Evolutionary conservation across 2,888 invertebrate genomes (phyloP).

Genomic region (Limenitis arthemis): DNA sequence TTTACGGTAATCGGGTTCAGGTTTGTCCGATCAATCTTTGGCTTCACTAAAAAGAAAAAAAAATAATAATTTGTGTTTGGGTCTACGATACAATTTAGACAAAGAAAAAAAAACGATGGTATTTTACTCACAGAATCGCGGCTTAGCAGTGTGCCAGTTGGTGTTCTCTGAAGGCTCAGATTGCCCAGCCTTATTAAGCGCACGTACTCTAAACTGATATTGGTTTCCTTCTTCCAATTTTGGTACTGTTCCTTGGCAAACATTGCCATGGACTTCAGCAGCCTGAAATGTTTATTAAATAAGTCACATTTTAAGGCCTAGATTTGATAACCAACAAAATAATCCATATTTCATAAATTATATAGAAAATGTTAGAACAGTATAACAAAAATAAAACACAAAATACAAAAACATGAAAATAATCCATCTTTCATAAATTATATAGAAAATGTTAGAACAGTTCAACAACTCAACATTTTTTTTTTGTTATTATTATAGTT

Average conservation of each 20-base stretch:
- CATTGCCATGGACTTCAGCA: constrained; percentile 86
- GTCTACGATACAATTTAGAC: neutral
- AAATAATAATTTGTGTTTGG: neutral
- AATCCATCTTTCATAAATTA: too few species aligned
- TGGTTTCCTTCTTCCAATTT: constrained; percentile 94
- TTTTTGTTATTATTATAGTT: too few species aligned
- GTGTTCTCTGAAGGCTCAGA: constrained; percentile 94
- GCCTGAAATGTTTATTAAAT: constrained; percentile 51
- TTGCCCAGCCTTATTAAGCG: constrained; percentile 95
- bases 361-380: too few species aligned
- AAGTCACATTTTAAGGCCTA: too few species aligned
- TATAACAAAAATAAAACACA: too few species aligned
- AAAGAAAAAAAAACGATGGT: neutral
- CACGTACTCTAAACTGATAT: constrained; percentile 95
- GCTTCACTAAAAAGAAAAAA: constrained; percentile 81
- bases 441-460: too few species aligned
- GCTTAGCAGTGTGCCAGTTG: constrained; percentile 91
- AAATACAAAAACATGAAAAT: too few species aligned
- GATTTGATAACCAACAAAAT: too few species aligned
- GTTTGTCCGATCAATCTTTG: constrained; percentile 93
- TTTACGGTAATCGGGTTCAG: constrained; percentile 88
- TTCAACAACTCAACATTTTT: too few species aligned
- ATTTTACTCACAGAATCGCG: constrained; percentile 84
- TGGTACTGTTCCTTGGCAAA: constrained; percentile 89
- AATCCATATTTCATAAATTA: too few species aligned